A percentile compares a stretch with the other conserved stretches of the same genome.
phyloP scores from a whole-genome alignment of 2,888 invertebrate species.

The Hydriomena furcata region DNA sequence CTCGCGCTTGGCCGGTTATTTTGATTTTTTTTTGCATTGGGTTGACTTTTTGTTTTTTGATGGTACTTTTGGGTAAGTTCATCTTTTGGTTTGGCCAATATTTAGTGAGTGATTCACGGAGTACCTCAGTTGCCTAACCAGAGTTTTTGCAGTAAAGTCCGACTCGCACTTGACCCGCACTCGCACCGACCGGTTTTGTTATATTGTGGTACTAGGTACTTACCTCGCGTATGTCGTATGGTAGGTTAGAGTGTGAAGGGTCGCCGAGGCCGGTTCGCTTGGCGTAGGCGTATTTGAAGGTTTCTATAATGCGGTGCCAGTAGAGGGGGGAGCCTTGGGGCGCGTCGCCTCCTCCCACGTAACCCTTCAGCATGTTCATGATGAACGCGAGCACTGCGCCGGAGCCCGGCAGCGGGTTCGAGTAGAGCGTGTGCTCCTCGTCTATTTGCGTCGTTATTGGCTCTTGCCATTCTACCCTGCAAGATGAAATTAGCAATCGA shows the following conservation, averaged over 20 bases:
- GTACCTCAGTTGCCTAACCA: too few relatives aligned
- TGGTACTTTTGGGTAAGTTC: too few relatives aligned
- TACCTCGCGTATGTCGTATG: conserved; percentile 57
- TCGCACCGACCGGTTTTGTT: too few relatives aligned
- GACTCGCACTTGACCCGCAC: too few relatives aligned
- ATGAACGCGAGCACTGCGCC: conserved; percentile 92
- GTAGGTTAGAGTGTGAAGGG: conserved; percentile 58
- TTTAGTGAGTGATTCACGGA: too few relatives aligned
- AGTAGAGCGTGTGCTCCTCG: conserved; percentile 87
- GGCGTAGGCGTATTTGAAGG: conserved; percentile 96
- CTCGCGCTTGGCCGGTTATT: too few relatives aligned
- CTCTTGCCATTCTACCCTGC: conserved; percentile 85
- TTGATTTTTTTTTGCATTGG: too few relatives aligned
- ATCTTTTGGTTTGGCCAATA: too few relatives aligned
- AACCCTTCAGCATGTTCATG: conserved; percentile 88
- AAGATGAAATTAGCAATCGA: conserved; percentile 23
- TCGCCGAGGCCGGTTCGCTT: conserved; percentile 93
- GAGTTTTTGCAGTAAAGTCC: too few relatives aligned
- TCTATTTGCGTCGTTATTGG: conserved; percentile 84
- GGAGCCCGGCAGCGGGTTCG: conserved; percentile 92
- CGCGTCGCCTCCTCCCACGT: conserved; percentile 69
- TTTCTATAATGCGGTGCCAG: conserved; percentile 93
- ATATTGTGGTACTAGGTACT: conserved; percentile 18
- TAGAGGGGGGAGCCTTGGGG: conserved; percentile 62
- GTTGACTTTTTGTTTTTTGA: too few relatives aligned